These are phyloP conservation scores for Willowsia nigromaculata DNA, from an alignment of 2,888 invertebrate species.

Conservation along the genomic window DNA sequence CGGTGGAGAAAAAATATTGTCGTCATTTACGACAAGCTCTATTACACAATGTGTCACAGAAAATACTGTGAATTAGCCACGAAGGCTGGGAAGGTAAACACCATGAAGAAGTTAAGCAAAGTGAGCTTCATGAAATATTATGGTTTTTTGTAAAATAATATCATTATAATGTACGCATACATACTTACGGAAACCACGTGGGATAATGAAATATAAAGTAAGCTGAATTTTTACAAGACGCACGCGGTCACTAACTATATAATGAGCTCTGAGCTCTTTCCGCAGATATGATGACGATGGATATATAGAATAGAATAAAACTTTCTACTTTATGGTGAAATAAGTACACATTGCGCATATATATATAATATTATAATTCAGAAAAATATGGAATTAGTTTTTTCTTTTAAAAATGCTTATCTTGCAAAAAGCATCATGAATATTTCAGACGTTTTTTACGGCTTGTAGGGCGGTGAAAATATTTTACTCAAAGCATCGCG, in stretches of 20 bases:
- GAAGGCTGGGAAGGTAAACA: conserved; percentile 20
- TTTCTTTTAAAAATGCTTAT: conserved; percentile 55
- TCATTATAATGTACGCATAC: neutral
- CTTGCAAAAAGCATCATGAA: conserved; percentile 76
- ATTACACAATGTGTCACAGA: conserved; percentile 57
- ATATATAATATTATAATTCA: neutral
- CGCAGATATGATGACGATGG: conserved; percentile 25
- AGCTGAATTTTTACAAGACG: conserved; percentile 57
- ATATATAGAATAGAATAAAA: conserved; percentile 9
- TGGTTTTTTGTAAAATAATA: conserved; percentile 24
- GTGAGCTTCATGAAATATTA: conserved; percentile 9
- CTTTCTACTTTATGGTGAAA: neutral
- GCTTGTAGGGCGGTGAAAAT: conserved; percentile 68
- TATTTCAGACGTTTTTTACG: conserved; percentile 70
- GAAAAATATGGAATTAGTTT: conserved; percentile 49
- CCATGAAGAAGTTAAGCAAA: neutral
- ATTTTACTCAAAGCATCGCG: conserved; percentile 58
- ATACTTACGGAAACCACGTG: conserved; percentile 22
- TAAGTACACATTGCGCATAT: neutral
- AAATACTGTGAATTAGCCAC: conserved; percentile 43
- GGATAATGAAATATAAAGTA: conserved; percentile 58
- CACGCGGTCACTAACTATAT: conserved; percentile 61
- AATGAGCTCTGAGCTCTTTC: conserved; percentile 37
- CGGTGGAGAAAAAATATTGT: conserved; percentile 62
- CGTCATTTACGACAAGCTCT: conserved; percentile 63